These are phyloP conservation scores for Heliothis peltigera DNA, from an alignment of 2,888 invertebrate genomes.

Conservation along the genomic window DNA sequence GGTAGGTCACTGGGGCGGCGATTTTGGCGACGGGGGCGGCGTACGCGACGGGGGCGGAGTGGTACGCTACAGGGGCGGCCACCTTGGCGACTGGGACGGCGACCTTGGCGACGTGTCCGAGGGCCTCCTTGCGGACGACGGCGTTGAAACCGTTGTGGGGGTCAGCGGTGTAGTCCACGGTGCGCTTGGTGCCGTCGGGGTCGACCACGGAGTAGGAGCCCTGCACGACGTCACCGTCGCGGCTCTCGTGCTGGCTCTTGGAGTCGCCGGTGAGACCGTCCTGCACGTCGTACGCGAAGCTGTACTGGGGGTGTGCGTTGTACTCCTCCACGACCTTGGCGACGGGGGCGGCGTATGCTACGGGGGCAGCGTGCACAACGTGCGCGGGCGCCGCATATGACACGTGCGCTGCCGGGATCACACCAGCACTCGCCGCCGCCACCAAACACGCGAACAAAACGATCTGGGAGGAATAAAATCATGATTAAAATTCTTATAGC, in stretches of 20 bases:
- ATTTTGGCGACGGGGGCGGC: constrained; percentile 17
- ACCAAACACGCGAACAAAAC: constrained; percentile 66
- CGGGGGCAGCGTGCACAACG: constrained; percentile 18
- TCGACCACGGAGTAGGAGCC: constrained; percentile 87
- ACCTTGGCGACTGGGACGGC: constrained; percentile 61
- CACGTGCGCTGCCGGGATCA: constrained; percentile 40
- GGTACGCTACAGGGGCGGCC: constrained; percentile 67
- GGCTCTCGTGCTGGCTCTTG: constrained; percentile 85
- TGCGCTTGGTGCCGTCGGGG: constrained; percentile 85
- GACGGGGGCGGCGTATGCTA: constrained; percentile 50
- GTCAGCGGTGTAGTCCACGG: constrained; percentile 87
- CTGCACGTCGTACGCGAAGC: constrained; percentile 85
- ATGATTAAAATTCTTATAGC: background rate
- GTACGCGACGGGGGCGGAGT: constrained; percentile 66
- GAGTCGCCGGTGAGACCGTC: constrained; percentile 81
- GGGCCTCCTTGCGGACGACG: constrained; percentile 82
- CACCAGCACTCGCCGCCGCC: constrained; percentile 67
- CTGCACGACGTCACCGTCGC: constrained; percentile 85
- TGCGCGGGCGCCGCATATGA: constrained; percentile 26
- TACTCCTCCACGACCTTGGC: constrained; percentile 72
- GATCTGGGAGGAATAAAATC: constrained; percentile 56
- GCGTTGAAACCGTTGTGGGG: constrained; percentile 87
- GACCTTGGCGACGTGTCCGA: constrained; percentile 74
- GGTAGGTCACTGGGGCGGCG: constrained; percentile 56
- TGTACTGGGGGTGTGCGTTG: constrained; percentile 76